Evolutionary conservation across 2,113 vertebrate genomes (phyloP).

Genomic region (Pangasianodon gigas): DNA sequence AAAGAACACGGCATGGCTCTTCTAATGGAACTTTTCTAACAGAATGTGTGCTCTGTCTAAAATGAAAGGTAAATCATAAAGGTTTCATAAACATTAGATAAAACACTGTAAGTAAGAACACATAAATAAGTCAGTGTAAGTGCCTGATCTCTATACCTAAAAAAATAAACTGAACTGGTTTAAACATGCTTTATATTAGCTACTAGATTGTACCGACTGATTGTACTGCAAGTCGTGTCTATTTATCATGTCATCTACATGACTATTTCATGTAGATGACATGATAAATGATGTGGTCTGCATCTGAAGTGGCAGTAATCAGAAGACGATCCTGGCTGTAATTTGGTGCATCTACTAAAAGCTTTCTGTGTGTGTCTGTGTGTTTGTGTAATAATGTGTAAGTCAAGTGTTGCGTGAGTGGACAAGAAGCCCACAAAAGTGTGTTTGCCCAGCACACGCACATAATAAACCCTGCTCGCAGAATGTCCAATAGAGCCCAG

Average conservation of each 20-base stretch:
- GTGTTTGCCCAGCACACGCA: not conserved
- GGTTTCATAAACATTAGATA: not conserved
- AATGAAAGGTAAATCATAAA: not conserved
- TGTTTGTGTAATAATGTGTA: not conserved
- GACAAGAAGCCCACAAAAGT: not conserved
- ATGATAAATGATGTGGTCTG: not conserved
- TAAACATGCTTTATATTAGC: not conserved
- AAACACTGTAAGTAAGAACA: not conserved
- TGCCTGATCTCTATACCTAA: not conserved
- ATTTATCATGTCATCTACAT: conserved; percentile 11
- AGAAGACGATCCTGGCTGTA: not conserved
- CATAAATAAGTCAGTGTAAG: not conserved
- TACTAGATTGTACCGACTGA: not conserved
- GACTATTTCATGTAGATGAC: not conserved
- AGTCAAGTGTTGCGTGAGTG: not conserved
- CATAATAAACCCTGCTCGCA: not conserved
- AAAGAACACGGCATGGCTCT: conserved; percentile 33
- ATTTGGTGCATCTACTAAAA: conserved; percentile 24
- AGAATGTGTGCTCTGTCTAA: not conserved
- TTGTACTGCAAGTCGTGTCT: not conserved
- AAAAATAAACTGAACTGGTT: not conserved
- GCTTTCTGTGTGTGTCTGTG: not conserved
- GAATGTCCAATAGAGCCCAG: conserved; percentile 35
- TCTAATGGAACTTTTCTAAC: conserved; percentile 19
- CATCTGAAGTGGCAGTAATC: conserved; percentile 3